These are phyloP conservation scores for Bradypus variegatus DNA, from an alignment of 2,797 vertebrate genomes.

Conservation along the genomic window DNA sequence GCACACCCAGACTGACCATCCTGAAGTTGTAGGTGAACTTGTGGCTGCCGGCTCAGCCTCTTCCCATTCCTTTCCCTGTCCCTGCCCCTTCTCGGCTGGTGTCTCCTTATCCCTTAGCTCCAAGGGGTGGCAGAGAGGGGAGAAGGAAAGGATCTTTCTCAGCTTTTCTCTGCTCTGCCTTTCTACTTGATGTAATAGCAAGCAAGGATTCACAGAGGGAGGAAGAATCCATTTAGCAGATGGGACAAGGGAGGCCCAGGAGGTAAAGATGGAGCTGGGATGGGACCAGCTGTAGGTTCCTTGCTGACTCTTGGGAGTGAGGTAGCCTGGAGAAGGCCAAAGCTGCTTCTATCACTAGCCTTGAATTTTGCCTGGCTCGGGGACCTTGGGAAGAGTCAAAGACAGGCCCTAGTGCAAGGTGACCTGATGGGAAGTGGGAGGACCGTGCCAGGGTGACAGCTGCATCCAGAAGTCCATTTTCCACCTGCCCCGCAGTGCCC, in stretches of 20 bases:
- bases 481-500: neutral
- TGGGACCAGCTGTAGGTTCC: neutral
- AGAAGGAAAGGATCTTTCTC: neutral
- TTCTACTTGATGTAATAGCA: neutral
- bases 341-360: neutral
- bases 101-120: neutral
- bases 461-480: neutral
- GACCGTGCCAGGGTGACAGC: neutral
- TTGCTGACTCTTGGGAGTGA: neutral
- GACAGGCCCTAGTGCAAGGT: neutral
- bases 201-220: neutral
- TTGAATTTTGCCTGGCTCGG: neutral
- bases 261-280: neutral
- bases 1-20: no score
- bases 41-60: neutral
- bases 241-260: neutral
- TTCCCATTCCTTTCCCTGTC: rapidly evolving
- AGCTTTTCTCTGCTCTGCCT: neutral
- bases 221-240: neutral
- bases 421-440: neutral
- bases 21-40: no score
- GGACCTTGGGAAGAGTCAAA: neutral
- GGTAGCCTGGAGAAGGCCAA: neutral
- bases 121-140: rapidly evolving
- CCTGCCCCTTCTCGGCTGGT: neutral